Evolutionary conservation across 2,888 invertebrate species (phyloP).

Genomic region (Alcis repandata): DNA sequence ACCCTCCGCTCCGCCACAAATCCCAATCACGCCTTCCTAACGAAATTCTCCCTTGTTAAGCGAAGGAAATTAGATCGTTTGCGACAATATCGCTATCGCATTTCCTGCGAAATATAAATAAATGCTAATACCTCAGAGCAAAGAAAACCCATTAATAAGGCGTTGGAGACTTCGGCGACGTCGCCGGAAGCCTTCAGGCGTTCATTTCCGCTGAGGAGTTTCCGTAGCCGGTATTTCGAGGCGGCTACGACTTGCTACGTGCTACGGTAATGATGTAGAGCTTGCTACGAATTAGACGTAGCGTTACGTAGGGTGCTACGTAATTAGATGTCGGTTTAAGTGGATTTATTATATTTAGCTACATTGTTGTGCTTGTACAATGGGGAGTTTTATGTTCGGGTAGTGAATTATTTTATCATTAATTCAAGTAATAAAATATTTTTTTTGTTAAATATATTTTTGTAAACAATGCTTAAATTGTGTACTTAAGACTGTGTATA

Average conservation of each 20-base stretch:
- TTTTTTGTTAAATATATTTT: too few species aligned
- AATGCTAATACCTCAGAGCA: constrained; percentile 26
- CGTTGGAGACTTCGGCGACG: constrained; percentile 33
- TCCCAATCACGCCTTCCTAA: constrained; percentile 6
- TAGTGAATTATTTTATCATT: too few species aligned
- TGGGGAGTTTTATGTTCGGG: too few species aligned
- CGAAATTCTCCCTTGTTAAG: constrained; percentile 19
- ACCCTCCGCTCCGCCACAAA: neutral
- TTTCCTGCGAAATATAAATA: constrained; percentile 40
- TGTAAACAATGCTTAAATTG: too few species aligned
- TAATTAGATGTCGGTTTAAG: neutral
- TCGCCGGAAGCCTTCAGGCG: constrained; percentile 51
- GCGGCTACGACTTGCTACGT: constrained; percentile 36
- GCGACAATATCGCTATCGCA: constrained; percentile 44
- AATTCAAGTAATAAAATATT: too few species aligned
- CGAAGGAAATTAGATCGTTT: constrained; percentile 40
- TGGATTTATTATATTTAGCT: neutral
- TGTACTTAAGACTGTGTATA: too few species aligned
- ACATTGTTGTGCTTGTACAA: too few species aligned
- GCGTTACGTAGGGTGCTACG: too few species aligned
- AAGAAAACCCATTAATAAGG: constrained; percentile 46
- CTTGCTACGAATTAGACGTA: neutral
- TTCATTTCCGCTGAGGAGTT: constrained; percentile 51
- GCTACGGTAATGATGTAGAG: constrained; percentile 2
- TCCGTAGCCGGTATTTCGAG: constrained; percentile 40